A percentile compares a stretch with the other conserved stretches of the same genome.
These are phyloP conservation scores for Hemibagrus wyckioides DNA, from an alignment of 2,113 vertebrate genomes.

Conservation along the genomic window DNA sequence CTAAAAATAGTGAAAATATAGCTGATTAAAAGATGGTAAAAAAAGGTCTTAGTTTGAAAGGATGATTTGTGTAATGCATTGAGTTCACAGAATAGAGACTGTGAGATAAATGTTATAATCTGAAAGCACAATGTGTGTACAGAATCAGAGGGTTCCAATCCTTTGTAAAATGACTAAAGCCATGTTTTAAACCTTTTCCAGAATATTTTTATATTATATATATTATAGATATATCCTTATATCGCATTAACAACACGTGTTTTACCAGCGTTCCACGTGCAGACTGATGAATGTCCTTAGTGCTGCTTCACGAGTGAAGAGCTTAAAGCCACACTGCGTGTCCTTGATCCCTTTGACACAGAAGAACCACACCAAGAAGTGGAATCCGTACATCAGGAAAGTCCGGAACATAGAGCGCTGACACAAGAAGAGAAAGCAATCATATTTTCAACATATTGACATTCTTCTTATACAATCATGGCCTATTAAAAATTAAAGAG, in stretches of 20 bases:
- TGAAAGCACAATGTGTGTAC: background rate
- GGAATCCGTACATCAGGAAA: slow-evolving; percentile 95
- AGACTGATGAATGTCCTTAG: slow-evolving; percentile 84
- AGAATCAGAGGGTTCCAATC: background rate
- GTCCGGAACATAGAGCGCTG: slow-evolving; percentile 94
- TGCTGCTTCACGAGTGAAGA: slow-evolving; percentile 91
- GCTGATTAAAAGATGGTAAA: background rate
- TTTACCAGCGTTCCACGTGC: slow-evolving; percentile 92
- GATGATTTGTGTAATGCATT: background rate
- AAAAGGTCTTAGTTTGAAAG: background rate
- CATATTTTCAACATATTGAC: background rate
- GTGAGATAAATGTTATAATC: background rate
- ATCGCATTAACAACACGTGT: background rate
- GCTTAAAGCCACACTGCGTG: slow-evolving; percentile 96
- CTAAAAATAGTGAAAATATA: background rate
- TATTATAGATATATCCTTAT: no score
- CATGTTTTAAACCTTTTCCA: background rate
- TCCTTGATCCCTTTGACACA: slow-evolving; percentile 91
- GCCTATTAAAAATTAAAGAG: background rate
- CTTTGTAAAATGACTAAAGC: background rate
- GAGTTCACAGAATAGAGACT: background rate
- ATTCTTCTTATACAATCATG: background rate
- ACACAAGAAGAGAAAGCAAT: background rate
- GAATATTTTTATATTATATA: background rate
- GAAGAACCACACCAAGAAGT: slow-evolving; percentile 97